A percentile compares a stretch with the other conserved stretches of the same genome.
Conservation (phyloP, 2,888 invertebrate genomes). For the Cosmopolites sordidus region DNA sequence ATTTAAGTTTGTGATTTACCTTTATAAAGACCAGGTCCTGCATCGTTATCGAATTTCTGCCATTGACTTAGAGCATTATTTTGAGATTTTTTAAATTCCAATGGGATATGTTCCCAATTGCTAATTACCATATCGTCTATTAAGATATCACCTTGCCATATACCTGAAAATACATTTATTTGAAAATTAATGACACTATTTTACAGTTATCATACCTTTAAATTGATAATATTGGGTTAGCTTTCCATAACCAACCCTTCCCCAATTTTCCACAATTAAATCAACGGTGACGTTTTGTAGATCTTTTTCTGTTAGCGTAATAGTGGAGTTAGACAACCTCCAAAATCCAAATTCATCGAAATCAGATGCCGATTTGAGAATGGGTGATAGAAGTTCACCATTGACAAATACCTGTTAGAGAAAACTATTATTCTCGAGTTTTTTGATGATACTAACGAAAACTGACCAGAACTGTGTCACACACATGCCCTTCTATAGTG, state of each 20-base stretch:
- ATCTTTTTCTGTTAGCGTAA: constrained; percentile 33
- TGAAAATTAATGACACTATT: constrained; percentile 1
- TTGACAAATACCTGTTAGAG: constrained; percentile 44
- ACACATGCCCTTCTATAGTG: constrained; percentile 43
- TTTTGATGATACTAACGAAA: too few species aligned
- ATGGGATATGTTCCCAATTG: constrained; percentile 50
- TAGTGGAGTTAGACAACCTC: constrained; percentile 38
- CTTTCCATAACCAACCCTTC: constrained; percentile 61
- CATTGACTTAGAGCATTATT: constrained; percentile 40
- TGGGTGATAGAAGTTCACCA: constrained; percentile 42
- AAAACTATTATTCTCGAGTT: too few species aligned
- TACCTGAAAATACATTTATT: constrained; percentile 12
- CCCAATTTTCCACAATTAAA: constrained; percentile 70
- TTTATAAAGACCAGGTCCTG: constrained; percentile 57
- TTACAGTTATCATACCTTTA: constrained; percentile 38
- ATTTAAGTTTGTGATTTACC: constrained; percentile 36
- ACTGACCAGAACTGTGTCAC: constrained; percentile 49
- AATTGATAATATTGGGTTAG: constrained; percentile 45
- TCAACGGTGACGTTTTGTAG: constrained; percentile 42
- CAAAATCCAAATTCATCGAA: constrained; percentile 49
- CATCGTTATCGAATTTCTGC: constrained; percentile 32
- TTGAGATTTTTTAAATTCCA: constrained; percentile 51
- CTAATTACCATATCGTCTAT: constrained; percentile 45
- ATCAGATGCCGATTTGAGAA: constrained; percentile 35
- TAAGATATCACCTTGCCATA: constrained; percentile 47